Conservation (phyloP, 2,113 vertebrate genomes). For the Gavialis gangeticus region DNA sequence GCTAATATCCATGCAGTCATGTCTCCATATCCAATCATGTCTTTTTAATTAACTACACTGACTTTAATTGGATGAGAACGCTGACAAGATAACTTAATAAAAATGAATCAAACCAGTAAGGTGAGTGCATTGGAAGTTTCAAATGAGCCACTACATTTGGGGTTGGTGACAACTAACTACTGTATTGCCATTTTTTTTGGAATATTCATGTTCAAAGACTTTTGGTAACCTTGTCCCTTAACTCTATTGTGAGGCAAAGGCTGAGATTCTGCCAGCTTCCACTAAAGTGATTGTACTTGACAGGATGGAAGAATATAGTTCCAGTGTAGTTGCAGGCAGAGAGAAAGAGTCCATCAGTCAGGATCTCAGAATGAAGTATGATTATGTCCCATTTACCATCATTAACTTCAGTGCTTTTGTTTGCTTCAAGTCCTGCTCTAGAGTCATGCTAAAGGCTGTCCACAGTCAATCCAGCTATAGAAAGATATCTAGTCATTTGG, state of each 20-base stretch:
- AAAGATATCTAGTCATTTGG: too few relatives aligned
- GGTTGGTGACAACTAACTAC: background rate
- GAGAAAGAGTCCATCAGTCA: too few relatives aligned
- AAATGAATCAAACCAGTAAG: background rate
- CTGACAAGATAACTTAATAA: background rate
- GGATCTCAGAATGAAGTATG: too few relatives aligned
- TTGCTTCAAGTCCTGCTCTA: too few relatives aligned
- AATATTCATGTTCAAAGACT: background rate
- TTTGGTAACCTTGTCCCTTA: background rate
- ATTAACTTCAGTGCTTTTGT: too few relatives aligned
- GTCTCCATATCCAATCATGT: background rate
- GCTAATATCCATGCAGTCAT: accelerated
- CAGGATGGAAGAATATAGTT: background rate
- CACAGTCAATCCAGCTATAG: too few relatives aligned
- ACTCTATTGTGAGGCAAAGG: background rate
- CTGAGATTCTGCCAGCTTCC: too few relatives aligned
- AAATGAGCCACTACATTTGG: background rate
- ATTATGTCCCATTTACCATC: too few relatives aligned
- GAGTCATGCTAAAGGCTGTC: too few relatives aligned
- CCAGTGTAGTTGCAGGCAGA: background rate
- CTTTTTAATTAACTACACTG: background rate
- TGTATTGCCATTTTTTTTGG: background rate
- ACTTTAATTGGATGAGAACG: background rate
- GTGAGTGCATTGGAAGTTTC: background rate
- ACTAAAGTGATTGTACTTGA: background rate